A percentile compares a stretch with the other conserved stretches of the same genome.
Conservation (phyloP, 2,113 vertebrate genomes). For the Caranx ignobilis region DNA sequence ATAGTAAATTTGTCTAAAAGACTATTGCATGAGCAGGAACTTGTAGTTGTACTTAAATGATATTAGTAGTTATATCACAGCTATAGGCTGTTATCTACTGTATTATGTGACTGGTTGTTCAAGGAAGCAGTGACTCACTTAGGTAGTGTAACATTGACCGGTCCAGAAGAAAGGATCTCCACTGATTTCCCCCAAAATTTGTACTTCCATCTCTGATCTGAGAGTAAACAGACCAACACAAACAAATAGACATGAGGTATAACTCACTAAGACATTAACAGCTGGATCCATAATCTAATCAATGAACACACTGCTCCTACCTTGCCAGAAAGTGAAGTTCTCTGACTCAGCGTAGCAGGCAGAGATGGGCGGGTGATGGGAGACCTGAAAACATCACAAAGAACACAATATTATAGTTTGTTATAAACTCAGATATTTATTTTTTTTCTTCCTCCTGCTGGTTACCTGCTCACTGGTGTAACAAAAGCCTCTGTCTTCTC, state of each 20-base stretch:
- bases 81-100: neutral
- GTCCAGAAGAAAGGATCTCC: slow-evolving; percentile 90
- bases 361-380: slow-evolving; percentile 91
- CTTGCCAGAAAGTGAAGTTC: slow-evolving; percentile 96
- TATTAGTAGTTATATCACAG: neutral
- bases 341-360: slow-evolving; percentile 91
- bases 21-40: neutral
- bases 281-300: too few species aligned
- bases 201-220: slow-evolving; percentile 96
- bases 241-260: neutral
- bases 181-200: slow-evolving; percentile 97
- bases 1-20: too few species aligned
- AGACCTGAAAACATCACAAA: slow-evolving; percentile 82
- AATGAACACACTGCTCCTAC: slow-evolving; percentile 65
- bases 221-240: slow-evolving; percentile 1
- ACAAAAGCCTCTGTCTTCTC: slow-evolving; percentile 90
- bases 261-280: neutral
- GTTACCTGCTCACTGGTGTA: slow-evolving; percentile 93
- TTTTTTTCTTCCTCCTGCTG: too few species aligned
- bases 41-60: too few species aligned
- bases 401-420: neutral
- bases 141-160: slow-evolving; percentile 89
- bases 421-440: neutral
- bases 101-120: neutral
- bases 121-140: slow-evolving; percentile 78